Base-by-base conservation (phyloP, 2,113 vertebrate genomes). In the Galemys pyrenaicus region DNA sequence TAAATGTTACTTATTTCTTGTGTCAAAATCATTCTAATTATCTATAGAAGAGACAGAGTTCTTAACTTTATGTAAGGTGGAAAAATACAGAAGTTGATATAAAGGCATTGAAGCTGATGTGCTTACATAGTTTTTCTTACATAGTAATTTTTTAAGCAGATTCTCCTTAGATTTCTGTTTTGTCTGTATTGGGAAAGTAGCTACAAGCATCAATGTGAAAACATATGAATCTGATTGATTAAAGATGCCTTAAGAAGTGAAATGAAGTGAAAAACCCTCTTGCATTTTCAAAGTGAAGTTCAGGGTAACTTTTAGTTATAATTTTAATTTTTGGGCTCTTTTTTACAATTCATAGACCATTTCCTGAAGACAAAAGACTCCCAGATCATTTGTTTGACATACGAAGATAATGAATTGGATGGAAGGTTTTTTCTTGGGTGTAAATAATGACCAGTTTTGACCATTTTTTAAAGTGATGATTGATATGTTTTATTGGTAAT, bases 361-460 rank as follows among this genome's bases (percentile, higher is more conserved):
- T 89, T 93, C 22, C 17, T 37, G 37, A 75, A 67, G 64, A 60
- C 10, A 89, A 73, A 90, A 58, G 32, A 35, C 26, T 9, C 17
- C 4, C 15, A 35, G 16, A 54, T 88, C 19, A 8, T 32, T 28
- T 46, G 32, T 17, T 35, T 56, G 68, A 41, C 20, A n/a, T 24
- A 49, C 60, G 20, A 75, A 97, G 86, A 86, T 35, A 80, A 58
- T 87, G 54, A 92, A 37, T 64, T 85, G 20, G 15, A 51, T 82
- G 1, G 28, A 39, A 49, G 20, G 3, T 51, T 86, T 60, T 79
- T 58, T 67, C 30, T 26, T 74, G 15, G 1, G 9, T 71, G 80
- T 68, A n/a, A n/a, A n/a, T n/a, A 49, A 62, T 54, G 46, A 78
- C 8, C 41, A 87, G 37, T 65, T 84, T 85, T 71, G 54, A 56